Conservation (phyloP, 2,797 vertebrate genomes). For the Eospalax fontanierii region DNA sequence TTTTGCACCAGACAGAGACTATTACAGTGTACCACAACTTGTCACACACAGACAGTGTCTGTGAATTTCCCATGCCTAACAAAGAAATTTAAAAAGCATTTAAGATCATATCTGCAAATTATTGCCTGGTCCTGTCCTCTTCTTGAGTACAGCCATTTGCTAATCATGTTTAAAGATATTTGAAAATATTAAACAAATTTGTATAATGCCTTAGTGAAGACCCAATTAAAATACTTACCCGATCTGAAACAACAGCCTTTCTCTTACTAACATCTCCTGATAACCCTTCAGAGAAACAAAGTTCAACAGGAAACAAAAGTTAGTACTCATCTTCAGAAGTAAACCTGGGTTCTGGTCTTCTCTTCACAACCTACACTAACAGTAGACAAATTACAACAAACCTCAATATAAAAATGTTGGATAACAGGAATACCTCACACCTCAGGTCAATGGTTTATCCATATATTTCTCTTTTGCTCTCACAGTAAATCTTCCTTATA, state of each 20-base stretch:
- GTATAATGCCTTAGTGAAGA: neutral
- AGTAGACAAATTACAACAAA: neutral
- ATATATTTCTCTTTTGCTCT: neutral
- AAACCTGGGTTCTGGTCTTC: neutral
- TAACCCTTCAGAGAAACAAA: slow-evolving; percentile 90
- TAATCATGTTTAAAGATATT: neutral
- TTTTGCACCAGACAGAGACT: too few species aligned
- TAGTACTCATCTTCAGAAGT: neutral
- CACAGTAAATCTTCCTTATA: neutral
- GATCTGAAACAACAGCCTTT: slow-evolving; percentile 95
- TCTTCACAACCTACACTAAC: neutral
- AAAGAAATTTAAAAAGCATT: slow-evolving; percentile 17
- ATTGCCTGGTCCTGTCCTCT: neutral
- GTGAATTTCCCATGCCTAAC: too few species aligned
- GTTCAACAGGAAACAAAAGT: slow-evolving; percentile 53
- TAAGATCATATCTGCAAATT: neutral
- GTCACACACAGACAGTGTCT: too few species aligned
- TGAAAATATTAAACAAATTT: slow-evolving; percentile 37
- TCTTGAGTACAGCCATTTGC: neutral
- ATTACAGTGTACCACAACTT: too few species aligned
- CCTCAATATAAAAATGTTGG: neutral
- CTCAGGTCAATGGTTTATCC: neutral
- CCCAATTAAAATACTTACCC: slow-evolving; percentile 90
- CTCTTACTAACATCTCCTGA: slow-evolving; percentile 95
- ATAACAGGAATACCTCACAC: neutral